These are phyloP conservation scores for Lucilia sericata DNA, from an alignment of 1,140 invertebrate genomes.

Conservation along the genomic window DNA sequence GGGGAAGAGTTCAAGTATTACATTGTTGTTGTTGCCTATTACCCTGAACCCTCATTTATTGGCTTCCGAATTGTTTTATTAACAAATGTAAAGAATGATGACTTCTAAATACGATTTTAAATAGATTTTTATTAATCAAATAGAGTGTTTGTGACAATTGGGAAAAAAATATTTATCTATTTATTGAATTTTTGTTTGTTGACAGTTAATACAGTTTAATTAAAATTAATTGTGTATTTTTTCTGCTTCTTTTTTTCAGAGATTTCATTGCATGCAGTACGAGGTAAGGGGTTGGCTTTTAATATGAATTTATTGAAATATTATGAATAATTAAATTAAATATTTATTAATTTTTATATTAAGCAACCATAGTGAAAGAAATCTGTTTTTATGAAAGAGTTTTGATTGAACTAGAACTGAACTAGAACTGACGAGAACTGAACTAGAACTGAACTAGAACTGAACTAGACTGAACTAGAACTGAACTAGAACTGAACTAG, in stretches of 20 bases:
- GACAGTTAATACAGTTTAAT: background rate
- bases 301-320: no score
- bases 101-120: background rate
- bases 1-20: background rate
- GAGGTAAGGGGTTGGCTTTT: no score
- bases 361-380: no score
- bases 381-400: no score
- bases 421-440: no score
- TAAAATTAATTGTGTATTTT: background rate
- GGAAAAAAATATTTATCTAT: background rate
- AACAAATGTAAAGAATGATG: background rate
- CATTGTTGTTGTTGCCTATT: background rate
- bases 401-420: no score
- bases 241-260: background rate
- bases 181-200: background rate
- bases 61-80: background rate
- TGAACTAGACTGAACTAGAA: no score
- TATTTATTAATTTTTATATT: no score
- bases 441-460: no score
- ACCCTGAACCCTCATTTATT: background rate
- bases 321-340: no score
- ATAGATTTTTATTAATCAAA: conserved; percentile 1
- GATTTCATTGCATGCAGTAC: no score
- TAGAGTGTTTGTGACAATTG: background rate
- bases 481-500: no score